Evolutionary conservation across 2,797 vertebrate species (phyloP).

Genomic region (Zalophus californianus): DNA sequence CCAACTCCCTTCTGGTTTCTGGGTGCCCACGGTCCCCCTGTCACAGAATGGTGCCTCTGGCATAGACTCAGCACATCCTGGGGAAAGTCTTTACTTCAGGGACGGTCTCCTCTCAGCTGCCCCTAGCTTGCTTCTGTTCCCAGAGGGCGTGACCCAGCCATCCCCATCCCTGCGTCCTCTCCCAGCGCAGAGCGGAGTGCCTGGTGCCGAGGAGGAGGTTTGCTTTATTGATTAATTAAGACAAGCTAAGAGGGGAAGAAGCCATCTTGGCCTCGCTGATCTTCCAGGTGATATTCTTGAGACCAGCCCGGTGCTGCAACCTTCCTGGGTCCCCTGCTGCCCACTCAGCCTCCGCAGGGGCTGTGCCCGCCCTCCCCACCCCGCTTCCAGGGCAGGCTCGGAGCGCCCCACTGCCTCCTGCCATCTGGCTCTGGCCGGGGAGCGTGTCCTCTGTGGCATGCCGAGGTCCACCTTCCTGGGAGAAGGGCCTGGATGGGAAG

Average conservation of each 20-base stretch:
- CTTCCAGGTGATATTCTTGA: conserved; percentile 60
- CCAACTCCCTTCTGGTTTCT: background rate
- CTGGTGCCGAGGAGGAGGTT: conserved; percentile 39
- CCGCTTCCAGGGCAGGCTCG: background rate
- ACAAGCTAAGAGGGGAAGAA: conserved; percentile 57
- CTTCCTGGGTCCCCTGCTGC: background rate
- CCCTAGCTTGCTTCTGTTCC: background rate
- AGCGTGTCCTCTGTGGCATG: background rate
- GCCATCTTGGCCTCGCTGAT: background rate
- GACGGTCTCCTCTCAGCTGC: background rate
- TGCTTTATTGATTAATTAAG: conserved; percentile 64
- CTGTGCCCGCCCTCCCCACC: too few relatives aligned
- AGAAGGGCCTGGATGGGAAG: background rate
- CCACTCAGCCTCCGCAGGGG: background rate
- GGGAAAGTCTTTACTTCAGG: background rate
- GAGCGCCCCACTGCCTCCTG: background rate
- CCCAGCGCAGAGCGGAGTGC: background rate
- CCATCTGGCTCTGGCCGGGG: background rate
- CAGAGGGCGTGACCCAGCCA: background rate
- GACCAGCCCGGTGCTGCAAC: background rate
- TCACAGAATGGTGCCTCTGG: background rate
- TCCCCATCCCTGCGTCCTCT: background rate
- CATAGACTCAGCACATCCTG: background rate
- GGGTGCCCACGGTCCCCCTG: background rate
- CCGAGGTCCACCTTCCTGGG: background rate